These are phyloP conservation scores for Dynastes maya DNA, from an alignment of 2,888 invertebrate genomes.

Conservation along the genomic window DNA sequence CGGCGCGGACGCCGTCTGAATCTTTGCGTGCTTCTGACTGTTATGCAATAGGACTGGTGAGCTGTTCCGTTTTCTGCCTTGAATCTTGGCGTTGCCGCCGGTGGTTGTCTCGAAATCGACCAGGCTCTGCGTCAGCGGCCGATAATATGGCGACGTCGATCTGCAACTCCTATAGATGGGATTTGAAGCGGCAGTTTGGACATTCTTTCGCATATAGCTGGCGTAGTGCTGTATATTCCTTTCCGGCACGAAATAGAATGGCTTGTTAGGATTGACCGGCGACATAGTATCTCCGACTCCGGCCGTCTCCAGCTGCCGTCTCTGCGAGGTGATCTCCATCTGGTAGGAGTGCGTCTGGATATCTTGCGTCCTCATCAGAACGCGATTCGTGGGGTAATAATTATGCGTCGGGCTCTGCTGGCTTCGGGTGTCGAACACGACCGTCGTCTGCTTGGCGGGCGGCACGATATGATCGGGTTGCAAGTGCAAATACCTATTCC, in stretches of 20 bases:
- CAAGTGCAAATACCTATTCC: not conserved
- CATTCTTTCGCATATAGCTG: slow-evolving; percentile 35
- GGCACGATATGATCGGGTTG: too few species aligned
- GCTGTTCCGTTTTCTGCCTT: slow-evolving; percentile 28
- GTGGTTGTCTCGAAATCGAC: slow-evolving; percentile 22
- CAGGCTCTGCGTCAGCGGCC: slow-evolving; percentile 44
- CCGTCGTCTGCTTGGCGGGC: too few species aligned
- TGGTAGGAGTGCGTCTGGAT: too few species aligned
- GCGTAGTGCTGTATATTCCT: slow-evolving; percentile 38
- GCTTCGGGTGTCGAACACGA: not conserved
- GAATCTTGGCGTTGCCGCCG: slow-evolving; percentile 15
- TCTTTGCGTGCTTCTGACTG: slow-evolving; percentile 28
- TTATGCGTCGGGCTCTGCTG: not conserved
- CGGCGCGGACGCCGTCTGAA: slow-evolving; percentile 21
- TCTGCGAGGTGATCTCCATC: not conserved
- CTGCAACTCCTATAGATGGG: slow-evolving; percentile 38
- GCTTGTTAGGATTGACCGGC: slow-evolving; percentile 10
- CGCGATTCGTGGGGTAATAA: not conserved
- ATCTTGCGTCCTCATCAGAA: too few species aligned
- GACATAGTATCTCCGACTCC: slow-evolving; percentile 10
- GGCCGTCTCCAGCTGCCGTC: not conserved
- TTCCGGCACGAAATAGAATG: slow-evolving; percentile 49
- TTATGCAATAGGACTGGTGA: slow-evolving; percentile 27
- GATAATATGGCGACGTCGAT: slow-evolving; percentile 4
- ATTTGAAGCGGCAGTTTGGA: slow-evolving; percentile 15